Evolutionary conservation across 2,113 vertebrate genomes (phyloP).

Genomic region (Phainopepla nitens): DNA sequence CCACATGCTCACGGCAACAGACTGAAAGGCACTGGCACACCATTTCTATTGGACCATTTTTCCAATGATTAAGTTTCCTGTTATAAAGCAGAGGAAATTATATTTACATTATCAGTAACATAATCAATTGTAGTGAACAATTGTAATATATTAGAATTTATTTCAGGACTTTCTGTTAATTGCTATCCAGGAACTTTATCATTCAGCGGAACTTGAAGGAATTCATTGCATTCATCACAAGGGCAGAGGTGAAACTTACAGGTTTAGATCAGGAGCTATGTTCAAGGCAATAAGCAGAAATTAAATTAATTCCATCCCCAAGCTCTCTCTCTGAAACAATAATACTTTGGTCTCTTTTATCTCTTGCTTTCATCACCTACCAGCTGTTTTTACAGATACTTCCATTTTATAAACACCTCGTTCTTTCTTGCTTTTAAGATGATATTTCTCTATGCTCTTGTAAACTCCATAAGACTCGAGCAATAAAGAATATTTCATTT

Average conservation of each 20-base stretch:
- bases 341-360: background rate
- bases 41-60: background rate
- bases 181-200: background rate
- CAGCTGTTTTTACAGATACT: background rate
- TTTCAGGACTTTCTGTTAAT: slow-evolving; percentile 12
- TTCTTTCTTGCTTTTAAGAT: background rate
- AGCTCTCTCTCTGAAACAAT: background rate
- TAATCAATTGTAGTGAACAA: slow-evolving; percentile 15
- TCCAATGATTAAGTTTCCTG: background rate
- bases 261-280: background rate
- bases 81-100: slow-evolving; percentile 21
- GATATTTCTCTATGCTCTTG: background rate
- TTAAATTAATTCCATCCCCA: background rate
- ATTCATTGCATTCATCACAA: background rate
- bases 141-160: background rate
- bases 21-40: background rate
- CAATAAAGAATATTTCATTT: background rate
- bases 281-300: background rate
- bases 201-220: background rate
- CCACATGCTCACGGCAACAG: background rate
- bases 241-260: background rate
- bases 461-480: background rate
- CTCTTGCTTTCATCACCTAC: background rate
- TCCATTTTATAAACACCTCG: background rate
- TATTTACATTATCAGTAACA: slow-evolving; percentile 12